A percentile compares a stretch with the other conserved stretches of the same genome.
Conservation (phyloP, 2,113 vertebrate species). For the Hirundichthys speculiger region DNA sequence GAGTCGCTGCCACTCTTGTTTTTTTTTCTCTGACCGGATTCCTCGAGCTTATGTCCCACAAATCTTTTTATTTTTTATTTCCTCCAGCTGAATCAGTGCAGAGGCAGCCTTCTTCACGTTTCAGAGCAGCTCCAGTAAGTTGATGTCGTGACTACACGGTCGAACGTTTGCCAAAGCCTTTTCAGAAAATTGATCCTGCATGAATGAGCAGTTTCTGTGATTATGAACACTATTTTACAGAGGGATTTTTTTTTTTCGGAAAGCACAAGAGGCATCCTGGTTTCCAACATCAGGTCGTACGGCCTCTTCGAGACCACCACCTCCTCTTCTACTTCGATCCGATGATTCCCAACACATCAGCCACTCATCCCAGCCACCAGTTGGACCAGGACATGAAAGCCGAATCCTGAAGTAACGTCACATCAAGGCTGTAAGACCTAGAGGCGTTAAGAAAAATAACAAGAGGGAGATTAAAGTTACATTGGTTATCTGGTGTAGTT, state of each 20-base stretch:
- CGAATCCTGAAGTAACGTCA: constrained; percentile 61
- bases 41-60: constrained; percentile 32
- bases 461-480: no score
- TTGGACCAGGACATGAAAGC: constrained; percentile 44
- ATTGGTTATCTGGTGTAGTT: no score
- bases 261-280: constrained; percentile 17
- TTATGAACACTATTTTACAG: constrained; percentile 57
- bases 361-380: constrained; percentile 43
- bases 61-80: neutral
- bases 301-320: constrained; percentile 19
- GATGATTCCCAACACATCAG: constrained; percentile 43
- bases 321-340: constrained; percentile 20
- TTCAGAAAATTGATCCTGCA: constrained; percentile 15
- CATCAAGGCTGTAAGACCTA: constrained; percentile 59
- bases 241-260: constrained; percentile 23
- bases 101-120: neutral
- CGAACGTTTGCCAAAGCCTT: constrained; percentile 1
- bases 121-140: neutral
- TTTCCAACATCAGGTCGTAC: neutral
- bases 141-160: constrained; percentile 27
- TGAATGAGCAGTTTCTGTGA: constrained; percentile 26
- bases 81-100: neutral
- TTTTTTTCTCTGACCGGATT: constrained; percentile 22
- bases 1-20: constrained; percentile 9
- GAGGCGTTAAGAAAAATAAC: neutral